Base-by-base conservation (phyloP, 2,888 invertebrate species). In the Andrena haemorrhoa region DNA sequence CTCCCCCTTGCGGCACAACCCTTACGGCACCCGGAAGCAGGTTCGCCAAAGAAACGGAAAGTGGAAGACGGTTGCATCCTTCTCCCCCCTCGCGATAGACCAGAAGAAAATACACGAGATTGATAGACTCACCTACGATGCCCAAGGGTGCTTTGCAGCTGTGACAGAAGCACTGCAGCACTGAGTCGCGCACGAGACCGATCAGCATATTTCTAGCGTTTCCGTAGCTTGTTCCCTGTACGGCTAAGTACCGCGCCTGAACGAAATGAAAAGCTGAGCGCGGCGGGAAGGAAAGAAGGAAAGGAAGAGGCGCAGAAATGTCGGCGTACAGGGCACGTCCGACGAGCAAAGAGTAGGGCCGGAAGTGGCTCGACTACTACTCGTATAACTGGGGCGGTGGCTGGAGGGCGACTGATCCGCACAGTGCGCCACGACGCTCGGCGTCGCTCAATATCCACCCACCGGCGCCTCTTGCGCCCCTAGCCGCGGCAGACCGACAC, bases 151-250 rank as follows among this genome's bases (percentile, higher is more conserved):
- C 97, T 94, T 97, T 97, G 96, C 98, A 98, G 94, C 97, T 97
- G 95, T 98, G 97, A 95, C 98, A 98, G 96, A 98, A 98, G 95
- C 98, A 98, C 96, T 97, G 97, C 96, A 98, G 96, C 94, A 98
- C 97, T 94, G 98, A 98, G 95, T 98, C 97, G 95, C 97, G 97
- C 94, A 98, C 97, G 93, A 98, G 96, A 94, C 97, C 97, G 95
- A 98, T 97, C 95, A 98, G 95, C 98, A 98, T 98, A 89, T 94
- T 95, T 92, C 79, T 73, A 70, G 63, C 56, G 79, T 73, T 61
- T 66, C 56, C 20, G 76, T 74, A 33, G 8, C 65, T 65, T 12
- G 53, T 65, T 29, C 35, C 74, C 26, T 23, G 7, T 33, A 53
- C 58, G 69, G 49, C 35, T 23, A 61, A 47, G 51, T 49, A 60